Percentiles rank a stretch among this genome's conserved stretches.
These are phyloP conservation scores for Coenonympha arcania DNA, from an alignment of 2,888 invertebrate species.

Conservation along the genomic window DNA sequence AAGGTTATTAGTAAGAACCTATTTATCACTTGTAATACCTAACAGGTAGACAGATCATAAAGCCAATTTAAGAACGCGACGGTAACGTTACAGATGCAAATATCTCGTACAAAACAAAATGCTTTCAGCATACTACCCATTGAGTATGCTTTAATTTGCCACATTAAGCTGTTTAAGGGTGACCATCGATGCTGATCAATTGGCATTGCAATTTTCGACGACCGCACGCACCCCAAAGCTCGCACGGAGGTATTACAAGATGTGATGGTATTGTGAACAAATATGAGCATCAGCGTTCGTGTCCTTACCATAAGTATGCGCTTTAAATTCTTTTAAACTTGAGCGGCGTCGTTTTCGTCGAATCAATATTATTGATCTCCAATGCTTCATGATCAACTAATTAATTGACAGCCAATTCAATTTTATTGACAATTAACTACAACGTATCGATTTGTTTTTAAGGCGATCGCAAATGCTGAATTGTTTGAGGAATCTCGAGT, in stretches of 20 bases:
- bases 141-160: slow-evolving; percentile 11
- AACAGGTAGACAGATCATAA: background rate
- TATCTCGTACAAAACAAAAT: background rate
- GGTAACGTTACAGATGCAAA: background rate
- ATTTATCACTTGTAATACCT: background rate
- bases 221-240: background rate
- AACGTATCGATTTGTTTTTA: slow-evolving; percentile 1
- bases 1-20: background rate
- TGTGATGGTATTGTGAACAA: background rate
- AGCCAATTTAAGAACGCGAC: background rate
- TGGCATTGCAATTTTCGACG: background rate
- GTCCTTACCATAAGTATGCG: slow-evolving; percentile 11
- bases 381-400: slow-evolving; percentile 13
- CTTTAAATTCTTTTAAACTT: slow-evolving; percentile 11
- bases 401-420: slow-evolving; percentile 16
- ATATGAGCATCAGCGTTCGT: background rate
- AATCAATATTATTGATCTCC: slow-evolving; percentile 10
- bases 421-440: slow-evolving; percentile 8
- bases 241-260: too few relatives aligned
- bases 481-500: background rate
- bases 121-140: slow-evolving; percentile 3
- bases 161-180: slow-evolving; percentile 17
- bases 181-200: slow-evolving; percentile 2
- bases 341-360: slow-evolving; percentile 13
- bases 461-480: background rate